These are phyloP conservation scores for Homarus americanus DNA, from an alignment of 1,140 invertebrate genomes.

Conservation along the genomic window DNA sequence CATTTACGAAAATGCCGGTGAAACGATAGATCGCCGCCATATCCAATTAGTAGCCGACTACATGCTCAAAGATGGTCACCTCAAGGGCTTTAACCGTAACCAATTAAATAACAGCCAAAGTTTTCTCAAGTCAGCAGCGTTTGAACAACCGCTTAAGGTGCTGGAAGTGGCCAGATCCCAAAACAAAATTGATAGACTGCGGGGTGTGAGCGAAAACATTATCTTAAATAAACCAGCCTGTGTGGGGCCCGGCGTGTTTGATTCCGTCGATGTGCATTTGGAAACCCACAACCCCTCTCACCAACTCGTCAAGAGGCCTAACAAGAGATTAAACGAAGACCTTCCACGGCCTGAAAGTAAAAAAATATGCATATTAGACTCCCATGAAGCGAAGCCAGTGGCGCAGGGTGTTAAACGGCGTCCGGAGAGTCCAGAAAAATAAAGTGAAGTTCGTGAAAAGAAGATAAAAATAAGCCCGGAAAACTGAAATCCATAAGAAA, in stretches of 20 bases:
- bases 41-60: constrained; percentile 13
- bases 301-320: too few species aligned
- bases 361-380: too few species aligned
- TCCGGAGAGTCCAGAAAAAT: too few species aligned
- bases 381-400: too few species aligned
- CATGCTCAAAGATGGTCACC: constrained; percentile 1
- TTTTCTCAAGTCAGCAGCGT: constrained; percentile 35
- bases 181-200: not conserved
- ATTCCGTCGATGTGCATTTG: too few species aligned
- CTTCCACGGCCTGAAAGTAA: too few species aligned
- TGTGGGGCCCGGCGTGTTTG: not conserved
- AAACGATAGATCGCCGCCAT: constrained; percentile 6
- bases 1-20: not conserved
- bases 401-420: too few species aligned
- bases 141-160: not conserved
- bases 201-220: constrained; percentile 42
- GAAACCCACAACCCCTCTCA: too few species aligned
- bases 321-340: too few species aligned
- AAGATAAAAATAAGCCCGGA: too few species aligned
- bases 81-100: constrained; percentile 9
- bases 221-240: not conserved
- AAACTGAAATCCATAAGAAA: too few species aligned
- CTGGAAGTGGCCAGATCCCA: not conserved
- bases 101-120: not conserved
- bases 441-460: too few species aligned